A percentile compares a stretch with the other conserved stretches of the same genome.
Evolutionary conservation across 1,140 invertebrate species (phyloP).

Genomic region (Octopus bimaculoides): DNA sequence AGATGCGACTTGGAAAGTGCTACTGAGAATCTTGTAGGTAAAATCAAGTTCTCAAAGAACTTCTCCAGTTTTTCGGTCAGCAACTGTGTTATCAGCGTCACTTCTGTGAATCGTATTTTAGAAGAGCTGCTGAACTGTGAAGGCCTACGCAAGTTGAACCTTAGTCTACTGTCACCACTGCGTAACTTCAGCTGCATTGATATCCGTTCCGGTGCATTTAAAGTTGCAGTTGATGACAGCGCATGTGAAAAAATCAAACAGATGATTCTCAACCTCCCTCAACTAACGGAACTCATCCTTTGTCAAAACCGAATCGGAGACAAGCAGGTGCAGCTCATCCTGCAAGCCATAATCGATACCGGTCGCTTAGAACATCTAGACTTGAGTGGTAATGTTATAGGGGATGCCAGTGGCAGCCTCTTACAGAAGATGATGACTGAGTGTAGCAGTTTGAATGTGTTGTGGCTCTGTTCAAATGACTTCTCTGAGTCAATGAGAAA

Average conservation of each 20-base stretch:
- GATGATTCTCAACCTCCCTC: conserved; percentile 15
- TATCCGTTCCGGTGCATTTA: conserved; percentile 21
- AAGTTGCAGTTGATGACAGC: conserved; percentile 14
- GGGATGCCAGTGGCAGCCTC: conserved; percentile 22
- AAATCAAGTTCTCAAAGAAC: conserved; percentile 13
- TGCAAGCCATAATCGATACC: conserved; percentile 16
- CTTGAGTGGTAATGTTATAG: conserved; percentile 29
- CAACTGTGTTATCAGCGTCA: conserved; percentile 23
- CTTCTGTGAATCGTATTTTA: conserved; percentile 15
- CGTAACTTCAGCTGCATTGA: conserved; percentile 25
- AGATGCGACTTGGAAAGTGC: conserved; percentile 27
- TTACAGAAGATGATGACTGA: conserved; percentile 17
- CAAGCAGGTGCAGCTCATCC: conserved; percentile 17
- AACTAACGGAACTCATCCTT: conserved; percentile 21
- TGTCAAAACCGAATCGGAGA: conserved; percentile 28
- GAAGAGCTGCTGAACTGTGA: neutral
- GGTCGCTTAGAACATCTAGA: conserved; percentile 23
- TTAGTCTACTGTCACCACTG: conserved; percentile 26
- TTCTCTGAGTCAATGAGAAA: conserved; percentile 22
- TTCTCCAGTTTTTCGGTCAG: conserved; percentile 24
- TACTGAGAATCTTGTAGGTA: conserved; percentile 17
- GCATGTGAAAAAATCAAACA: conserved; percentile 20
- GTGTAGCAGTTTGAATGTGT: conserved; percentile 6
- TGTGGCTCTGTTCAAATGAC: conserved; percentile 27
- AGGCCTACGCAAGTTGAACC: conserved; percentile 15